A percentile compares a stretch with the other conserved stretches of the same genome.
phyloP scores from a whole-genome alignment of 35 echinoderm and acorn worm species.

The Stichopus chloronotus region DNA sequence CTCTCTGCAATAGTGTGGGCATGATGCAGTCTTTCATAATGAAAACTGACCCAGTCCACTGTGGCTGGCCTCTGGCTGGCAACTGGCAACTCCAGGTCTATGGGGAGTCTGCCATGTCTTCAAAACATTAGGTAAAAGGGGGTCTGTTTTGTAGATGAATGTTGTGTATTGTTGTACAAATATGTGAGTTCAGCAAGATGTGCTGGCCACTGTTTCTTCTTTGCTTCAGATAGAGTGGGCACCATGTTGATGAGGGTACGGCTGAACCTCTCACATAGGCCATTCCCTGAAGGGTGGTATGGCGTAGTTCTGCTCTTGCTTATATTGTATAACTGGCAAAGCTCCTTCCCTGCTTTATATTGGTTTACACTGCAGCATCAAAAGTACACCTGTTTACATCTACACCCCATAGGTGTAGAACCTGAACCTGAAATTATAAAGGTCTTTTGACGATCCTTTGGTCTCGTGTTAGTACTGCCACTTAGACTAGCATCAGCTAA shows the following conservation, averaged over 20 bases:
- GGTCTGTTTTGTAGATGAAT: constrained; percentile 40
- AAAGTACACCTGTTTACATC: too few relatives aligned
- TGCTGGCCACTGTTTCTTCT: constrained; percentile 43
- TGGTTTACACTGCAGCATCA: too few relatives aligned
- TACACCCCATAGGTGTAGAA: background rate
- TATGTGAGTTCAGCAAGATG: constrained; percentile 44
- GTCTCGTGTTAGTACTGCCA: background rate
- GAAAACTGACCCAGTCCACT: background rate
- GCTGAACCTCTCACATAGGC: too few relatives aligned
- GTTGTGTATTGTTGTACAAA: constrained; percentile 58
- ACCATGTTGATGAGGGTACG: constrained; percentile 56
- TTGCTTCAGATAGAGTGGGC: constrained; percentile 6
- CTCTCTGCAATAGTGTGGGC: constrained; percentile 10
- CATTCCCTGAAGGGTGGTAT: too few relatives aligned
- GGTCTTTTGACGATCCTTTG: background rate
- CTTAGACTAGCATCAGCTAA: background rate
- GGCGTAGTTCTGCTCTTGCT: too few relatives aligned
- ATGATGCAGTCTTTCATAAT: background rate
- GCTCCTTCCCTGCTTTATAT: too few relatives aligned
- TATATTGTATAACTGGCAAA: too few relatives aligned
- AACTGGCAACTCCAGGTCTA: constrained; percentile 16
- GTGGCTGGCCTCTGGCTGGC: background rate
- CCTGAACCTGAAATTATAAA: background rate
- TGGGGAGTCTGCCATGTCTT: constrained; percentile 44
- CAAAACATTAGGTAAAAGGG: constrained; percentile 74